Evolutionary conservation across 2,888 invertebrate genomes (phyloP), one percentile per base, ranked within the genome.

Genomic region (Ephialtes manifestator): DNA sequence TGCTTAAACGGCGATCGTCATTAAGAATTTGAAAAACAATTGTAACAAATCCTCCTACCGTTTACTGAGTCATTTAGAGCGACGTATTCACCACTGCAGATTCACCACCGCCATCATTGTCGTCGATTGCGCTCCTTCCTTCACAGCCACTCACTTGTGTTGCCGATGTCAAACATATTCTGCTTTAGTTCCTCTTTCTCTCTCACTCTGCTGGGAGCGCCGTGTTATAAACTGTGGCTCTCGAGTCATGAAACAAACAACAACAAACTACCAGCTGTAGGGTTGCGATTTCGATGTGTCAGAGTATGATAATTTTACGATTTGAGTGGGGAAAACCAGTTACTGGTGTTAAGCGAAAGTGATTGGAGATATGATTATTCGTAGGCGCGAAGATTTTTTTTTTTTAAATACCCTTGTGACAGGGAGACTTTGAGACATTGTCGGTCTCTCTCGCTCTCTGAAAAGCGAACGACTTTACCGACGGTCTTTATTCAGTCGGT

Each of bases 31-130:
- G 11, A 2, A 28, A 28, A 8, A 58, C 4, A 5, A 15, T 15
- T 58, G 28, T 4, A 24, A 35, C 35, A 10, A 35, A 35, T 63
- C 8, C 8, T 63, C n/a, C 35, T 35, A n/a, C 60, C 8, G 39
- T 39, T 15, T 20, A 65, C 65, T 65, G 65, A 65, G 28, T 55
- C 63, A 65, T 65, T 65, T 43, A 20, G 20, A 20, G 43, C 35
- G 35, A 63, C 35, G 31, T 63, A 65, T 39, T 65, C 39, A 39
- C 18, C 18, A n/a, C n/a, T 2, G 31, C 31, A 31, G 18, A 65
- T 11, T 20, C 10, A 18, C 20, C 39, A 65, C 18, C 39, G 65
- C 65, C 65, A 65, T 65, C 65, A 65, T 65, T 65, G 65, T 65
- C 65, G 65, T 65, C 65, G 39, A 65, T 65, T 65, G 18, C 18